Conservation (phyloP, 2,797 vertebrate genomes). For the Channallabes apus region DNA sequence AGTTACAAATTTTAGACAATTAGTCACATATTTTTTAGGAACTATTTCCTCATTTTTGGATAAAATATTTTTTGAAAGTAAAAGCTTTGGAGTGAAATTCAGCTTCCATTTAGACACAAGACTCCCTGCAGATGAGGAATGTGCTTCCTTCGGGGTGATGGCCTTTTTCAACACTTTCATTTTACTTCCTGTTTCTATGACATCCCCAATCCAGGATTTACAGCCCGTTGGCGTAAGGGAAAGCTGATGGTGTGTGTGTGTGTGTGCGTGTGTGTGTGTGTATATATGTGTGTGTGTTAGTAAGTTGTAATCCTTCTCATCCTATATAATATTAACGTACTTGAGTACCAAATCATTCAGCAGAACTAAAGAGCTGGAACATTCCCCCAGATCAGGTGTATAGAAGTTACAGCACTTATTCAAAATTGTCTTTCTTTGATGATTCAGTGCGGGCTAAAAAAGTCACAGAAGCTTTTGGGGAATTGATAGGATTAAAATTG, state of each 20-base stretch:
- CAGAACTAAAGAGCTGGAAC: not conserved
- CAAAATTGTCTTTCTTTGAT: not conserved
- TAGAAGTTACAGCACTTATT: not conserved
- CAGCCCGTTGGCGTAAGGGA: slow-evolving; percentile 18
- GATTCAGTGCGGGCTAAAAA: not conserved
- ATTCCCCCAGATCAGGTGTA: not conserved
- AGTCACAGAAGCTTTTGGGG: not conserved
- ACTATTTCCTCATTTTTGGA: slow-evolving; percentile 63
- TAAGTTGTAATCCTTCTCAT: too few species aligned
- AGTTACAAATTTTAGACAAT: slow-evolving; percentile 56
- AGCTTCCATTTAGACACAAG: slow-evolving; percentile 52
- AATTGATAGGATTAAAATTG: not conserved
- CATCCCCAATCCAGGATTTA: slow-evolving; percentile 59
- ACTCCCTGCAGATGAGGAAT: slow-evolving; percentile 76
- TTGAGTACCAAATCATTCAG: not conserved
- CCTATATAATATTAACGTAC: too few species aligned
- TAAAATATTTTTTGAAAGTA: slow-evolving; percentile 76
- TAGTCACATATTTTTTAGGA: too few species aligned
- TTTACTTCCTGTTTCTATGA: slow-evolving; percentile 79
- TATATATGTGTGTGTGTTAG: too few species aligned
- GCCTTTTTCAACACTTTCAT: slow-evolving; percentile 78
- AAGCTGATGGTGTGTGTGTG: slow-evolving; percentile 61
- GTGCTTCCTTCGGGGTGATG: slow-evolving; percentile 76
- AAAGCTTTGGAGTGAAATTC: slow-evolving; percentile 47
- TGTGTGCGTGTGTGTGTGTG: too few species aligned